These are phyloP conservation scores for Syrphus vitripennis DNA, from an alignment of 2,888 invertebrate genomes.

Conservation along the genomic window DNA sequence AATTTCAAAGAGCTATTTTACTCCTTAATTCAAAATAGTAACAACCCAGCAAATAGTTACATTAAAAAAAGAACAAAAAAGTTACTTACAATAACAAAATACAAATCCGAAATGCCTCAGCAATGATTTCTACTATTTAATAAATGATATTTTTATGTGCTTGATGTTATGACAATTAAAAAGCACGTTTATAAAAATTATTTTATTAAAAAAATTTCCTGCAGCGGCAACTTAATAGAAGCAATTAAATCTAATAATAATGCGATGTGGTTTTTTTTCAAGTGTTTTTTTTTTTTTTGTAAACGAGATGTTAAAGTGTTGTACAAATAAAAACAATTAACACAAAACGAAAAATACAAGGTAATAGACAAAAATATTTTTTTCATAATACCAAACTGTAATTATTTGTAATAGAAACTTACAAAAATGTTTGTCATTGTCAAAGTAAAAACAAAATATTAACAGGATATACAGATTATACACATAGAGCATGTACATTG, in stretches of 20 bases:
- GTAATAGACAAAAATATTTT: not conserved
- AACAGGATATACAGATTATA: no score
- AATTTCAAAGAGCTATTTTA: no score
- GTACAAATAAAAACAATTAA: slow-evolving; percentile 1
- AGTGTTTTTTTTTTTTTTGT: no score
- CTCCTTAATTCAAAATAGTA: no score
- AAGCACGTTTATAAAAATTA: not conserved
- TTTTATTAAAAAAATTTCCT: not conserved
- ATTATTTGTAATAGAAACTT: not conserved
- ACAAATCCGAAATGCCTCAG: not conserved
- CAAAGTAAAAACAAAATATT: not conserved
- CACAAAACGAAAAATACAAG: not conserved
- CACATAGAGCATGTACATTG: no score
- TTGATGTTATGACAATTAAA: slow-evolving; percentile 12
- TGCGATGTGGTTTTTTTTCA: not conserved
- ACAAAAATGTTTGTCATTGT: not conserved
- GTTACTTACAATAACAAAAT: not conserved
- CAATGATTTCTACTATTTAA: not conserved
- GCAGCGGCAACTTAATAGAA: not conserved
- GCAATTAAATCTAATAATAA: not conserved
- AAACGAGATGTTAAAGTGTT: not conserved
- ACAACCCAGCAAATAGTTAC: no score
- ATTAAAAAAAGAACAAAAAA: no score
- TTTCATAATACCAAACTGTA: not conserved
- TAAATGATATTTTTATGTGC: not conserved